Base-by-base conservation (phyloP, 2,113 vertebrate species). In the Paramormyrops kingsleyae region DNA sequence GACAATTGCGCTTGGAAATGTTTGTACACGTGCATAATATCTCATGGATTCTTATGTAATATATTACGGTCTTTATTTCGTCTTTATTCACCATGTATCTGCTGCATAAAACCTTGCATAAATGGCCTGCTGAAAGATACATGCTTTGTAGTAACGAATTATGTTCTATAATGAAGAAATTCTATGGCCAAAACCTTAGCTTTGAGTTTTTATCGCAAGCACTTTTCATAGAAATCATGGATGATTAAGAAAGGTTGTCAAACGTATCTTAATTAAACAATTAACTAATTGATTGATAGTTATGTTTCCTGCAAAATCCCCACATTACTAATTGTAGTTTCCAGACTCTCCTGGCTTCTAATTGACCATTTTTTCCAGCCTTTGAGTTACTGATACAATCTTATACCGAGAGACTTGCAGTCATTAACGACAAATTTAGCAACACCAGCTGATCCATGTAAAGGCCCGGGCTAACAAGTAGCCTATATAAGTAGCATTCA, bases 401-500 rank as follows among this genome's bases (percentile, higher is more conserved):
- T 39, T 83, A 83, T 44, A 83, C 39, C 42, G 77, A 83, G 9
- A 83, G 5, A 24, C 3, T 84, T 84, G 19, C 17, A 10, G 80
- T 84, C 17, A 84, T 84, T 47, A 46, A 46, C 21, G 44, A 47
- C 44, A 47, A 46, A 47, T 84, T 47, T 84, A 84, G 15, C 44
- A 46, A 19, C 19, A 47, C 44, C 83, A 84, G 83, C 83, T 84
- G 83, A 8, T 24, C 3, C 21, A 84, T n/a, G 83, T 46, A 44
- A 47, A 83, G 77, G n/a, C n/a, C n/a, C n/a, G n/a, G 62, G 62
- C 74, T 47, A 46, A 84, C 19, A 84, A 12, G 85, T 87, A n/a
- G n/a, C n/a, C n/a, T n/a, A 87, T 87, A 87, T 56, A 86, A 87
- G 31, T 87, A 56, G 27, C n/a, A 35, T 19, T 87, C 27, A 50